Base-by-base conservation (phyloP, 1,140 invertebrate genomes). In the Apolygus lucorum region DNA sequence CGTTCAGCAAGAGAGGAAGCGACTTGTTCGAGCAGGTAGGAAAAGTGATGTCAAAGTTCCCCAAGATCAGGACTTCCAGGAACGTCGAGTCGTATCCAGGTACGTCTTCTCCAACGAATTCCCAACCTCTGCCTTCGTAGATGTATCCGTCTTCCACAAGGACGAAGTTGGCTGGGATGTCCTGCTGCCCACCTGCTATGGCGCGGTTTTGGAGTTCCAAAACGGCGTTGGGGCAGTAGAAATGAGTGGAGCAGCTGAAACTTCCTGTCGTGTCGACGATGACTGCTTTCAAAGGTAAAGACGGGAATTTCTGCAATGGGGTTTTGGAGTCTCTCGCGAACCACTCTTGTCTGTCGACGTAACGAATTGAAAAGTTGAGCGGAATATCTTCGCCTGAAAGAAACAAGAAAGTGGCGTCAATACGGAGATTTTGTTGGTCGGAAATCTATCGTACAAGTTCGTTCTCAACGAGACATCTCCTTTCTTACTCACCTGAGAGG, bases 111-210 rank as follows among this genome's bases (percentile, higher is more conserved):
- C 89, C 89, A 0, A 83, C 70, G 0, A 76, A 75, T 21, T 83
- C 80, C 84, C 79, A 68, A 72, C 89, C 89, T 25, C 90, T 82
- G 0, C 89, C 91, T 71, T 87, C 84, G 74, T 91, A 93, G 4
- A 85, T 85, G 14, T 82, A 80, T 1, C 89, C 90, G 69, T 93
- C 89, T 14, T 88, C 88, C 1, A 91, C 91, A 4, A 91, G 82
- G 14, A 87, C 83, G 77, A 93, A 94, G 77, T 86, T 91, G 34
- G 34, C 34, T 17, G 34, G 17, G 34, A 42, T 42, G 34, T 42
- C 34, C 17, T 42, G 4, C 34, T 8, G 17, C 4, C 34, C 34
- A 17, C 17, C 17, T 4, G 34, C 34, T 42, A 4, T 4, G 17
- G 4, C 34, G 4, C 34, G 34, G 4, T 4, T 42, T 42, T 42